phyloP scores from a whole-genome alignment of 2,113 vertebrate genomes.

The Catharus bicknelli region DNA sequence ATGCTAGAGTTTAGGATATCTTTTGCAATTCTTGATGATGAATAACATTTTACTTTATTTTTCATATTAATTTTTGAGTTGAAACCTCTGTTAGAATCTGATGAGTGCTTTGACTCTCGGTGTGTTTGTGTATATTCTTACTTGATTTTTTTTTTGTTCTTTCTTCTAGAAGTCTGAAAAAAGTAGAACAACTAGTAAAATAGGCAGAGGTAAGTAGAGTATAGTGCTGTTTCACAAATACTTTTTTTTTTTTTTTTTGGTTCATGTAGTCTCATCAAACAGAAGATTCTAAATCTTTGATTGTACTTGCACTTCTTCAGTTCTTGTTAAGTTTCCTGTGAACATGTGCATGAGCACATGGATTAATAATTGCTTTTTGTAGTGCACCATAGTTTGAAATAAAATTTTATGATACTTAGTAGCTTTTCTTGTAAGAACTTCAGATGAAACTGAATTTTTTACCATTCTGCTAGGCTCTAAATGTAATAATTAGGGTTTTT shows the following conservation, averaged over 20 bases:
- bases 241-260: not conserved
- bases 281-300: not conserved
- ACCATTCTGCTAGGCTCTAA: not conserved
- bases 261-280: not conserved
- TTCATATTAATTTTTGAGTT: not conserved
- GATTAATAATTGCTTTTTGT: not conserved
- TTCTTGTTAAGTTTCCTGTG: not conserved
- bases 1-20: not conserved
- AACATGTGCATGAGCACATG: not conserved
- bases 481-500: not conserved
- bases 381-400: not conserved
- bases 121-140: not conserved
- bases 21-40: not conserved
- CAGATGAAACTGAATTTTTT: not conserved
- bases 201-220: slow-evolving; percentile 66
- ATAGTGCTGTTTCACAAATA: not conserved
- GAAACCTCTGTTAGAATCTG: not conserved
- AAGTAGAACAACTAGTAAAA: slow-evolving; percentile 38
- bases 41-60: not conserved
- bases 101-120: not conserved
- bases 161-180: slow-evolving; percentile 63
- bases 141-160: not conserved
- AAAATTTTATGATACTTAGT: not conserved
- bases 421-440: not conserved
- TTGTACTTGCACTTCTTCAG: not conserved